These are phyloP conservation scores for Herminia tarsipennalis DNA, from an alignment of 2,888 invertebrate species.

Conservation along the genomic window DNA sequence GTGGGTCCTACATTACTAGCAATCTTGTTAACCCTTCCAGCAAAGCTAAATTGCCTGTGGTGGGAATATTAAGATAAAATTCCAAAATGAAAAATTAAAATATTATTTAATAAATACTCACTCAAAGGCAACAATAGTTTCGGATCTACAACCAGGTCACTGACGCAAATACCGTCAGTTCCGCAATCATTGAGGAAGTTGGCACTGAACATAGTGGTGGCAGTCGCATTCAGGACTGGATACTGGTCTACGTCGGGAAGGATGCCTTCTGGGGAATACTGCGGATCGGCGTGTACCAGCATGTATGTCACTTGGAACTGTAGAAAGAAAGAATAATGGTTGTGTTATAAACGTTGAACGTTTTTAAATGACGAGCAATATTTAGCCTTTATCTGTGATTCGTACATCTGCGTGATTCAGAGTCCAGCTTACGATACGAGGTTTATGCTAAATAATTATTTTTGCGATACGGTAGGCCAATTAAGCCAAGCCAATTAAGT, in stretches of 20 bases:
- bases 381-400: too few relatives aligned
- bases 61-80: too few relatives aligned
- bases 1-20: too few relatives aligned
- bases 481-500: too few relatives aligned
- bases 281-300: slow-evolving; percentile 89
- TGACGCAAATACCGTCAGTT: slow-evolving; percentile 93
- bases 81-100: too few relatives aligned
- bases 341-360: neutral
- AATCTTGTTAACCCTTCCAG: too few relatives aligned
- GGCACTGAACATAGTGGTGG: slow-evolving; percentile 92
- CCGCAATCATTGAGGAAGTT: slow-evolving; percentile 97
- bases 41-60: too few relatives aligned
- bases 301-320: slow-evolving; percentile 94
- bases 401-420: too few relatives aligned
- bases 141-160: slow-evolving; percentile 90
- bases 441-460: too few relatives aligned
- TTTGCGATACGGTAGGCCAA: too few relatives aligned
- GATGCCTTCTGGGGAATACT: slow-evolving; percentile 76
- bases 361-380: too few relatives aligned
- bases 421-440: too few relatives aligned
- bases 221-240: slow-evolving; percentile 96
- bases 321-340: slow-evolving; percentile 26
- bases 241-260: slow-evolving; percentile 91
- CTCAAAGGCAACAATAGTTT: slow-evolving; percentile 86
- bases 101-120: slow-evolving; percentile 48